Conservation (phyloP, 1,140 invertebrate species). For the Drosophila persimilis region DNA sequence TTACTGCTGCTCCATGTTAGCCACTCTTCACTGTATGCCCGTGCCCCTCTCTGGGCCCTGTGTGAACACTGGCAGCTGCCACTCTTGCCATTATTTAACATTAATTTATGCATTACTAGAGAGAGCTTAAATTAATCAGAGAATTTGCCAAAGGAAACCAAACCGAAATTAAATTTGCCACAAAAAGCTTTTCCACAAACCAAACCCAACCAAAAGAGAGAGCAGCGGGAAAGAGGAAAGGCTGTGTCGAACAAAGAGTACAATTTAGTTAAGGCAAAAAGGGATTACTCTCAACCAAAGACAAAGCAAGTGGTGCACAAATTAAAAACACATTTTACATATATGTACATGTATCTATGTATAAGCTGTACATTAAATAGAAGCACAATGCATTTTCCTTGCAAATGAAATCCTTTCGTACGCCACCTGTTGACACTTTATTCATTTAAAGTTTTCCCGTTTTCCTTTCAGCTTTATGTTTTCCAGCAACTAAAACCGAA, state of each 20-base stretch:
- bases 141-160: slow-evolving; percentile 45
- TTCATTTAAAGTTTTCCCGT: too few species aligned
- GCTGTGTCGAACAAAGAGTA: too few species aligned
- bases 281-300: too few species aligned
- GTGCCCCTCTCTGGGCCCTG: slow-evolving; percentile 2
- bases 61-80: slow-evolving; percentile 28
- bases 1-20: slow-evolving; percentile 20
- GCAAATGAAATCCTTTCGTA: too few species aligned
- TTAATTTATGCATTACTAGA: slow-evolving; percentile 75
- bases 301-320: too few species aligned
- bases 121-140: slow-evolving; percentile 73
- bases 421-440: too few species aligned
- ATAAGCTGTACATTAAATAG: neutral
- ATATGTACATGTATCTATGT: neutral
- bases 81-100: slow-evolving; percentile 64
- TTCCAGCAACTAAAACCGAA: too few species aligned
- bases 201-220: neutral
- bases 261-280: neutral
- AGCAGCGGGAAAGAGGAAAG: too few species aligned
- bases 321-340: too few species aligned
- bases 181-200: slow-evolving; percentile 4
- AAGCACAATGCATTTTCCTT: too few species aligned
- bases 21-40: neutral
- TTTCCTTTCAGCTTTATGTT: too few species aligned
- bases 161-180: slow-evolving; percentile 34